phyloP scores from a whole-genome alignment of 2,113 vertebrate species.

The Carlito syrichta region DNA sequence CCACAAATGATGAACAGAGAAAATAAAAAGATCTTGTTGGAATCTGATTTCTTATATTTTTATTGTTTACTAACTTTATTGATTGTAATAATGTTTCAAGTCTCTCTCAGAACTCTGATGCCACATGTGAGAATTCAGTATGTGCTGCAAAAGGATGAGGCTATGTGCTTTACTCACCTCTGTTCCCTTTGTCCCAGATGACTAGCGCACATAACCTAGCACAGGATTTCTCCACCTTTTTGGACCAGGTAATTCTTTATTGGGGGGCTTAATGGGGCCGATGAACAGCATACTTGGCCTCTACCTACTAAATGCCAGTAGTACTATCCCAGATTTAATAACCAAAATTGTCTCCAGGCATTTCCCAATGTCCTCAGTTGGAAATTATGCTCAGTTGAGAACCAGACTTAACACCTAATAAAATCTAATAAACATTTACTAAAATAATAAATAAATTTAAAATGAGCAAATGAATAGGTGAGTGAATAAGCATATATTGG shows the following conservation, averaged over 20 bases:
- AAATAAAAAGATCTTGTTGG: background rate
- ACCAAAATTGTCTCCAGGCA: background rate
- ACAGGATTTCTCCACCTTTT: background rate
- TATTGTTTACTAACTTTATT: background rate
- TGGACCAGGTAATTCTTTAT: background rate
- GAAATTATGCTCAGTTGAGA: background rate
- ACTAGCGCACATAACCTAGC: background rate
- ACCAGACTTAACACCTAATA: background rate
- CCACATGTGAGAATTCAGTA: background rate
- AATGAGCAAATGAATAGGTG: background rate
- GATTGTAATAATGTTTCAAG: background rate
- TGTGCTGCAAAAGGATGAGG: fast-evolving
- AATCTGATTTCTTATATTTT: background rate
- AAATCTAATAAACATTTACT: background rate
- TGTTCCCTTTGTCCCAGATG: background rate
- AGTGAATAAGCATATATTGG: background rate
- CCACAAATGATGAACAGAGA: background rate
- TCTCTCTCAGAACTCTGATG: background rate
- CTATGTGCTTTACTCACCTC: background rate
- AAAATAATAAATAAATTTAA: background rate
- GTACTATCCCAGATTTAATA: background rate
- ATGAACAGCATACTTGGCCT: background rate
- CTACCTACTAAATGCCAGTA: background rate
- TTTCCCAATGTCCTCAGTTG: background rate
- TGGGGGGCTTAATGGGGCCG: background rate